Conservation (phyloP, 2,797 vertebrate species). For the Cossypha dichroa region DNA sequence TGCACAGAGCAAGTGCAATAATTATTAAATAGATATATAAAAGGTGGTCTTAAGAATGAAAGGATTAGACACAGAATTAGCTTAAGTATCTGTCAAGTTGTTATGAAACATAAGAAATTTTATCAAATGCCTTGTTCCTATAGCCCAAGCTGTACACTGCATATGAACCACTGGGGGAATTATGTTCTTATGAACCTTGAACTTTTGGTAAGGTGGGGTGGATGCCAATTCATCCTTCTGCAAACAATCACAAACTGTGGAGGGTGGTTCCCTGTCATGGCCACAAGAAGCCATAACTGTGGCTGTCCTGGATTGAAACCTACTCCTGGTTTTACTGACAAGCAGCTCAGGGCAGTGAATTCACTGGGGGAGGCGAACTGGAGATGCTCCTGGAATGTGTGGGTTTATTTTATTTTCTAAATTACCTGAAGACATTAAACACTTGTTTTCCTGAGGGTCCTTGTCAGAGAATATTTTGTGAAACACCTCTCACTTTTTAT, state of each 20-base stretch:
- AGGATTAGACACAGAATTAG: neutral
- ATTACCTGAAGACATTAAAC: neutral
- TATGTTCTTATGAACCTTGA: neutral
- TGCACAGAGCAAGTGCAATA: neutral
- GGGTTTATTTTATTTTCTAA: neutral
- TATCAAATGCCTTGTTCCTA: neutral
- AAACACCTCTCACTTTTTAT: neutral
- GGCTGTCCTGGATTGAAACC: neutral
- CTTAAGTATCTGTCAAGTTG: neutral
- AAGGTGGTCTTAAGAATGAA: neutral
- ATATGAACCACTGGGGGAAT: neutral
- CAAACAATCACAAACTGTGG: no score
- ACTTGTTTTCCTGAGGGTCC: neutral
- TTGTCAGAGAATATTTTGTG: neutral
- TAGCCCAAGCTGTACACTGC: neutral
- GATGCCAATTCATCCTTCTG: neutral
- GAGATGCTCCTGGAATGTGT: neutral
- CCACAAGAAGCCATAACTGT: neutral
- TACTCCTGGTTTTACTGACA: neutral
- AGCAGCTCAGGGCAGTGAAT: no score
- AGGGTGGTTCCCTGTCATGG: fast-evolving
- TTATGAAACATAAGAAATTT: neutral
- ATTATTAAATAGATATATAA: neutral
- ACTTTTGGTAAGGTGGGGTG: neutral
- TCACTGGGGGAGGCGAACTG: neutral